Percentiles rank a stretch among this genome's conserved stretches.
Evolutionary conservation across 2,113 vertebrate genomes (phyloP).

Genomic region (Calidris pygmaea): DNA sequence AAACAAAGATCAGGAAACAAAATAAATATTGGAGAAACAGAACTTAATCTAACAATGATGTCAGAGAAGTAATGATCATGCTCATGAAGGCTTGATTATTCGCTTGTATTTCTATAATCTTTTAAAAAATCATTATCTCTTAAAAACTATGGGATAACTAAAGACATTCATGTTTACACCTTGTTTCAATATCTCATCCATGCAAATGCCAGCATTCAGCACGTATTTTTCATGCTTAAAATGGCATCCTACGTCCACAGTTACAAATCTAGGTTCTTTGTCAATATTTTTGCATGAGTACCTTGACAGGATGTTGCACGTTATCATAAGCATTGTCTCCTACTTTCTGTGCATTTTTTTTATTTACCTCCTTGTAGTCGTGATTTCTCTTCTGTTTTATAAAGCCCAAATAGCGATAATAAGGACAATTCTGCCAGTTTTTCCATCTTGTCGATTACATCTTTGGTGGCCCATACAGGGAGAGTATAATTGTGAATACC

Average conservation of each 20-base stretch:
- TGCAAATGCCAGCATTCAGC: background rate
- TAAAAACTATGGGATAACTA: background rate
- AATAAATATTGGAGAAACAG: background rate
- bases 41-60: background rate
- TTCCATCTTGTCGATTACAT: slow-evolving; percentile 76
- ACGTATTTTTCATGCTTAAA: background rate
- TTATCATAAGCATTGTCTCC: background rate
- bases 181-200: background rate
- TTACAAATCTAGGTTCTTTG: background rate
- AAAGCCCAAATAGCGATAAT: slow-evolving; percentile 75
- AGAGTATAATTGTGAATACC: slow-evolving; percentile 82
- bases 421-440: slow-evolving; percentile 79
- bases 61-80: background rate
- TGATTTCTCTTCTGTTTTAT: slow-evolving; percentile 84
- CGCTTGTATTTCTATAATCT: background rate
- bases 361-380: slow-evolving; percentile 85
- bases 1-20: background rate
- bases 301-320: background rate
- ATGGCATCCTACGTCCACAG: background rate
- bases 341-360: background rate
- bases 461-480: slow-evolving; percentile 82
- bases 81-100: background rate
- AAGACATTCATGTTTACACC: background rate
- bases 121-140: background rate
- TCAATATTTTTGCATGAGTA: background rate